phyloP scores from a whole-genome alignment of 2,888 invertebrate genomes.

The Coenonympha glycerion region DNA sequence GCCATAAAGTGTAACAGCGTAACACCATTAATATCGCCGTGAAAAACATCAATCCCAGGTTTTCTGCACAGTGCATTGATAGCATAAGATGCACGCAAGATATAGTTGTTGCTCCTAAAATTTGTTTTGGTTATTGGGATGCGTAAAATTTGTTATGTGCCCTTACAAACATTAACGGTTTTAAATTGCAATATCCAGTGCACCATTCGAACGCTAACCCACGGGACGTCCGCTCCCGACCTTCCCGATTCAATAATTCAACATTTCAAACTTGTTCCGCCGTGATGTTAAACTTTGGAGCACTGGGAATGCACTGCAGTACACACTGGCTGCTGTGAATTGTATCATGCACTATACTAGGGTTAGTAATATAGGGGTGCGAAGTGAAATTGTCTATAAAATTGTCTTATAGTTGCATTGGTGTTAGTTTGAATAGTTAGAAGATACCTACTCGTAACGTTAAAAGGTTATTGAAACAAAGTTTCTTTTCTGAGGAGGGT shows the following conservation, averaged over 20 bases:
- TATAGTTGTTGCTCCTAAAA: too few relatives aligned
- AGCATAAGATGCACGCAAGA: too few relatives aligned
- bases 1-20: too few relatives aligned
- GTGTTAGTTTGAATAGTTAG: not conserved
- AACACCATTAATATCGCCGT: too few relatives aligned
- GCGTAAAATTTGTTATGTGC: not conserved
- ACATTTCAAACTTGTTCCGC: slow-evolving; percentile 36
- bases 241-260: slow-evolving; percentile 30
- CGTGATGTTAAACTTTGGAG: slow-evolving; percentile 23
- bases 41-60: too few relatives aligned
- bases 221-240: slow-evolving; percentile 29
- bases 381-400: slow-evolving; percentile 7
- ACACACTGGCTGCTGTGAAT: slow-evolving; percentile 11
- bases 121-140: too few relatives aligned
- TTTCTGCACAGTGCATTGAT: too few relatives aligned
- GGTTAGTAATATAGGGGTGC: too few relatives aligned
- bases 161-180: not conserved
- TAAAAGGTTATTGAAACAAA: too few relatives aligned
- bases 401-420: not conserved
- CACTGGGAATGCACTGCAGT: slow-evolving; percentile 25
- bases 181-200: not conserved
- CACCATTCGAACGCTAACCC: slow-evolving; percentile 21
- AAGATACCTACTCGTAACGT: too few relatives aligned
- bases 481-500: too few relatives aligned
- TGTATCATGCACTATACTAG: slow-evolving; percentile 4